Base-by-base conservation (phyloP, 2,113 vertebrate species). In the Sapajus apella region DNA sequence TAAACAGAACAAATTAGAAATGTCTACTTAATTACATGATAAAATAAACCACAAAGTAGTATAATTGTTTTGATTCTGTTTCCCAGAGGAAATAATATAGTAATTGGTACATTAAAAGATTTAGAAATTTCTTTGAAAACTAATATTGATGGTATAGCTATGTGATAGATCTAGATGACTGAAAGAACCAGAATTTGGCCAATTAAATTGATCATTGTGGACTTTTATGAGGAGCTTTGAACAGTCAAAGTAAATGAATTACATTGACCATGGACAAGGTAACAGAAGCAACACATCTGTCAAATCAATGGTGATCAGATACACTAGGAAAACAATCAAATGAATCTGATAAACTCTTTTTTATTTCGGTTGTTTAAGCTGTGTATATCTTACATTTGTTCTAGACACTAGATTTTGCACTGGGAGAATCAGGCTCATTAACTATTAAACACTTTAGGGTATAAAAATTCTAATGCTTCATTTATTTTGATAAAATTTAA, bases 401-500 rank as follows among this genome's bases (percentile, higher is more conserved):
- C 45, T 79, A 92, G 64, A 43, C 8, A 73, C 64, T 75, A 47
- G 25, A 85, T 45, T 94, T 77, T 93, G 37, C 47, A 35, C 45
- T 84, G 91, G 11, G 35, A 85, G 64, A 47, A 47, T 77, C 14
- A 82, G 84, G 30, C 25, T 97, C 50, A 20, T 91, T 77, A 96
- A 91, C 64, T 56, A 37, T 87, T 96, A 98, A 94, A 94, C 95
- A 89, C 7, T 86, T 52, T 13, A 96, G 58, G 25, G 40, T 95
- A 97, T 95, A 96, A 96, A 91, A 96, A 77, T 96, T 97, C 68
- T 32, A 56, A 20, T 96, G 47, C 27, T 27, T 97, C 70, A 93
- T 98, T 97, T 95, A 79, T 96, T 97, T 92, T 96, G 68, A 97
- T 20, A 93, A 93, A 98, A 95, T 58, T 96, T 97, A 98, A 98